A percentile compares a stretch with the other conserved stretches of the same genome.
Evolutionary conservation across 2,113 vertebrate species (phyloP).

Genomic region (Gymnarchus niloticus): DNA sequence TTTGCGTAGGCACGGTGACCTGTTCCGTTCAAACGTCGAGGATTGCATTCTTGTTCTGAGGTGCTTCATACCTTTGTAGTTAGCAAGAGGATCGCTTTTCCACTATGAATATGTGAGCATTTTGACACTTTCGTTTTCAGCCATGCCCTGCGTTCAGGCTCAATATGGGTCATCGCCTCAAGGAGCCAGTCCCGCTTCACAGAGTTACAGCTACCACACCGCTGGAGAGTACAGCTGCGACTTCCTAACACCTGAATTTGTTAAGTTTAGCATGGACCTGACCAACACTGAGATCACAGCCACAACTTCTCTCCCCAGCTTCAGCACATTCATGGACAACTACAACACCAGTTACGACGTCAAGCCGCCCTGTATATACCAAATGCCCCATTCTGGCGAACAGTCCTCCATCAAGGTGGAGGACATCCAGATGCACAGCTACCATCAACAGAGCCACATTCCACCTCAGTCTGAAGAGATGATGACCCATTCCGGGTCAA

Average conservation of each 20-base stretch:
- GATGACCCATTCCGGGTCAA: slow-evolving; percentile 87
- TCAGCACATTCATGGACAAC: slow-evolving; percentile 99
- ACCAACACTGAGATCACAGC: slow-evolving; percentile 99
- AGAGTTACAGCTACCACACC: slow-evolving; percentile 98
- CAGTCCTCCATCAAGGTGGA: slow-evolving; percentile 98
- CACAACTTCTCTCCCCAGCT: slow-evolving; percentile 97
- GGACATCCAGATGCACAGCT: slow-evolving; percentile 96
- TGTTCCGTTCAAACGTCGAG: not conserved
- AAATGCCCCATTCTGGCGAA: slow-evolving; percentile 90
- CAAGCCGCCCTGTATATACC: slow-evolving; percentile 97
- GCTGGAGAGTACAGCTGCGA: slow-evolving; percentile 98
- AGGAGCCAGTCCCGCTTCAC: slow-evolving; percentile 98
- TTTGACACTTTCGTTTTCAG: slow-evolving; percentile 75
- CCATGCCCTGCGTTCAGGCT: slow-evolving; percentile 99
- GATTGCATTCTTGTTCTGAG: not conserved
- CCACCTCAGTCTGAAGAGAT: slow-evolving; percentile 87
- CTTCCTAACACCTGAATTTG: slow-evolving; percentile 97
- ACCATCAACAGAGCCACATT: slow-evolving; percentile 88
- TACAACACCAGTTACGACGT: slow-evolving; percentile 97
- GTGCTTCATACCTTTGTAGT: not conserved
- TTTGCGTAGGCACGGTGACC: not conserved
- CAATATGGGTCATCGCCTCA: slow-evolving; percentile 99
- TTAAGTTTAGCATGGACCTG: slow-evolving; percentile 99
- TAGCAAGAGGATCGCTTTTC: not conserved
- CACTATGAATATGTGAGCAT: slow-evolving; percentile 57